These are phyloP conservation scores for Cistogaster globosa DNA, from an alignment of 2,888 invertebrate genomes.

Conservation along the genomic window DNA sequence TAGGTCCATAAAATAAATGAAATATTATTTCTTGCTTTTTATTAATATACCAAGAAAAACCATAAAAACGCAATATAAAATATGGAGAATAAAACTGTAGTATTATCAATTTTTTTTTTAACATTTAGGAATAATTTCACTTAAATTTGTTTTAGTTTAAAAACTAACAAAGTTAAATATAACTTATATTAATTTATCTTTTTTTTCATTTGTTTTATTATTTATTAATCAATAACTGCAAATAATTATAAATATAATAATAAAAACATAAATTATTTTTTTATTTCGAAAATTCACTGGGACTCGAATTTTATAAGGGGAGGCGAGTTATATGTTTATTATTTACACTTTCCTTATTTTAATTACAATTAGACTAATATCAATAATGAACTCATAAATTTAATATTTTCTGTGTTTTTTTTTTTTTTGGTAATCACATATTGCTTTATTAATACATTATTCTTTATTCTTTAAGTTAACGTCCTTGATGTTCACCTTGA, in stretches of 20 bases:
- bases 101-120: constrained; percentile 11
- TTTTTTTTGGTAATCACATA: too few species aligned
- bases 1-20: constrained; percentile 11
- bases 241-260: background rate
- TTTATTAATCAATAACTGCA: background rate
- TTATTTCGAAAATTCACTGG: background rate
- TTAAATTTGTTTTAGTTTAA: constrained; percentile 6
- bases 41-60: constrained; percentile 16
- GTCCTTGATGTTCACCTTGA: constrained; percentile 1
- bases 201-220: background rate
- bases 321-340: constrained; percentile 3
- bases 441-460: background rate
- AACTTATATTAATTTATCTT: background rate
- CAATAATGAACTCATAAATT: background rate
- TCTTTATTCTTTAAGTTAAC: background rate
- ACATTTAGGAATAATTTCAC: constrained; percentile 4
- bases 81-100: constrained; percentile 17
- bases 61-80: constrained; percentile 15
- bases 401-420: background rate
- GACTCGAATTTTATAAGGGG: constrained; percentile 4
- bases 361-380: background rate
- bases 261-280: background rate
- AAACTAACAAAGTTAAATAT: constrained; percentile 4
- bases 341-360: background rate
- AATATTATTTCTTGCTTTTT: constrained; percentile 14